A percentile compares a stretch with the other conserved stretches of the same genome.
These are phyloP conservation scores for Hippocampus guttulatus DNA, from an alignment of 2,113 vertebrate species.

Conservation along the genomic window DNA sequence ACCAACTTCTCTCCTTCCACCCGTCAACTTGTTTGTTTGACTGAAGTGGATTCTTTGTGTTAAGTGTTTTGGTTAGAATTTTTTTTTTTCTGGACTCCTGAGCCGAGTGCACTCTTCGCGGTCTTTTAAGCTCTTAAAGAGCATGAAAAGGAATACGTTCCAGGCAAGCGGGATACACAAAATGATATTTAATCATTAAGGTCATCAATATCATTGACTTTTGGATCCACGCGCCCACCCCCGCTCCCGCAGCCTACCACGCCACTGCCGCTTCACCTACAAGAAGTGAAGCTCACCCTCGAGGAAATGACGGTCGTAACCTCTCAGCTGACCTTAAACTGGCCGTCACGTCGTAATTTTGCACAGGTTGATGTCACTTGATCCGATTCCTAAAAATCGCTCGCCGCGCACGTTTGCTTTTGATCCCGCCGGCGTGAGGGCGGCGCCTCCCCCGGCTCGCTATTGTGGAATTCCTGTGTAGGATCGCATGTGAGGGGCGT, in stretches of 20 bases:
- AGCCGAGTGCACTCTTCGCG: conserved; percentile 18
- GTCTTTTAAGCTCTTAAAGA: conserved; percentile 13
- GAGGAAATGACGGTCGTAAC: conserved; percentile 2
- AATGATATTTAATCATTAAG: no score
- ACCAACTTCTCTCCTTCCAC: not conserved
- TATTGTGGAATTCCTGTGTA: conserved; percentile 1
- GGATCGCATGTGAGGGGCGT: conserved; percentile 23
- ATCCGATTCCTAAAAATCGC: not conserved
- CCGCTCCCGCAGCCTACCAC: not conserved
- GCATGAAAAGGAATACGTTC: not conserved
- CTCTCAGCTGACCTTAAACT: not conserved
- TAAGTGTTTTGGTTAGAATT: not conserved
- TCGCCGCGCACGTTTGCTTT: not conserved
- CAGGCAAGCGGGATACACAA: not conserved
- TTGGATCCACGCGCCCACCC: no score
- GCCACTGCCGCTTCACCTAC: not conserved
- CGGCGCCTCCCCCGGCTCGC: not conserved
- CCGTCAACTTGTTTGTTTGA: not conserved
- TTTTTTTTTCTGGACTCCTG: not conserved
- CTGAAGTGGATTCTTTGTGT: conserved; percentile 10
- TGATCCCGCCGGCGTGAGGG: not conserved
- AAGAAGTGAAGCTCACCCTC: not conserved
- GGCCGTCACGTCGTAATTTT: not conserved
- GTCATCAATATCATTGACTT: no score
- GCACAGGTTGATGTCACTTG: not conserved